Evolutionary conservation across 2,113 vertebrate genomes (phyloP).

Genomic region (Sciurus niger): DNA sequence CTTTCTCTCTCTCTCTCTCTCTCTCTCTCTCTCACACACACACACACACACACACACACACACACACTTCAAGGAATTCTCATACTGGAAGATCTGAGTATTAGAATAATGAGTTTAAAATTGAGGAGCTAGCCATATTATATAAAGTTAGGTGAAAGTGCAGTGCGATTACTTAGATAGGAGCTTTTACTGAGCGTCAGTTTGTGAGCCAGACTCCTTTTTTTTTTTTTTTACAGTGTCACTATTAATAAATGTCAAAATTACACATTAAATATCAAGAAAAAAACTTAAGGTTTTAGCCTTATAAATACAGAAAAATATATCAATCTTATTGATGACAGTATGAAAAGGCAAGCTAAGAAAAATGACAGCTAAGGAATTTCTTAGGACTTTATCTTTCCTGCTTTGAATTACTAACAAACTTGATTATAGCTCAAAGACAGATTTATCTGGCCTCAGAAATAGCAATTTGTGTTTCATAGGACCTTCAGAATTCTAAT

Average conservation of each 20-base stretch:
- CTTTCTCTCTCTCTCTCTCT: background rate
- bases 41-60: no score
- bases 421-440: background rate
- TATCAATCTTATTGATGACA: background rate
- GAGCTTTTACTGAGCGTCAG: background rate
- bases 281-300: background rate
- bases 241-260: background rate
- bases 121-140: background rate
- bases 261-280: background rate
- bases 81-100: background rate
- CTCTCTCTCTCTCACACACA: no score
- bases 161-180: background rate
- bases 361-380: background rate
- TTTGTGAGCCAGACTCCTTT: background rate
- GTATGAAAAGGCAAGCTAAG: background rate
- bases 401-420: background rate
- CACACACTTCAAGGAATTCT: background rate
- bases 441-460: background rate
- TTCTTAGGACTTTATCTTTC: background rate
- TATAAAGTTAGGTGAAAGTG: background rate
- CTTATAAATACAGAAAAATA: background rate
- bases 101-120: background rate
- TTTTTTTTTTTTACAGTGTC: background rate
- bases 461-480: background rate
- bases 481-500: conserved; percentile 26